Percentiles rank a stretch among this genome's conserved stretches.
Evolutionary conservation across 2,113 vertebrate species (phyloP).

Genomic region (Labeo catla): DNA sequence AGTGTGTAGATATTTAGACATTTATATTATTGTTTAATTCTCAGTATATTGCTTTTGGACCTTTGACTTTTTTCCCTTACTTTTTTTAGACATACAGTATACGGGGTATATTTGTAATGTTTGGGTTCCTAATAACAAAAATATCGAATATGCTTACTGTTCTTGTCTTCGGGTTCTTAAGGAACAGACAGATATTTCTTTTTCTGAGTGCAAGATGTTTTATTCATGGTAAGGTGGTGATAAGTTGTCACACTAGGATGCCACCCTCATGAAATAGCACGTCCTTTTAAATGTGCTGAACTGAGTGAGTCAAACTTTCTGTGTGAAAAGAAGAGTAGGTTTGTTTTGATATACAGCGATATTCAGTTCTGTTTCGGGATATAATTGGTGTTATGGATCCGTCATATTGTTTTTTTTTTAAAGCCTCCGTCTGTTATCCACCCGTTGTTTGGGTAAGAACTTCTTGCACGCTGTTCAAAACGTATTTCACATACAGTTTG

Average conservation of each 20-base stretch:
- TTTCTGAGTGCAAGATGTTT: constrained; percentile 69
- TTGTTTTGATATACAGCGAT: constrained; percentile 26
- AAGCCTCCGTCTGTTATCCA: not conserved
- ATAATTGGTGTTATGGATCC: not conserved
- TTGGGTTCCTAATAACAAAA: constrained; percentile 65
- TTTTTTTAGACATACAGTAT: not conserved
- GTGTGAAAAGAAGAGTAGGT: constrained; percentile 38
- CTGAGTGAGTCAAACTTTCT: constrained; percentile 33
- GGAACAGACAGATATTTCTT: constrained; percentile 73
- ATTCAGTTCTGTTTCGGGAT: constrained; percentile 1
- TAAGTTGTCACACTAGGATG: constrained; percentile 71
- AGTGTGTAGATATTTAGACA: no score
- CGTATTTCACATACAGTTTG: not conserved
- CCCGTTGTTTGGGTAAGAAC: not conserved
- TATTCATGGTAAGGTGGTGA: constrained; percentile 76
- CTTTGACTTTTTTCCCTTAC: not conserved
- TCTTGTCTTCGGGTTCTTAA: constrained; percentile 70
- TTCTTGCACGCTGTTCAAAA: not conserved
- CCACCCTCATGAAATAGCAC: constrained; percentile 70
- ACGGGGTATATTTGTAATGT: constrained; percentile 61
- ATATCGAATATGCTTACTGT: constrained; percentile 63
- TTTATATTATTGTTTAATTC: not conserved
- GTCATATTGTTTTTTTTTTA: not conserved
- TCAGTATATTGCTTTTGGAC: not conserved
- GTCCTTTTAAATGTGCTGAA: constrained; percentile 53